Conservation (phyloP, 2,113 vertebrate genomes). For the Coptodon bakossiorum region DNA sequence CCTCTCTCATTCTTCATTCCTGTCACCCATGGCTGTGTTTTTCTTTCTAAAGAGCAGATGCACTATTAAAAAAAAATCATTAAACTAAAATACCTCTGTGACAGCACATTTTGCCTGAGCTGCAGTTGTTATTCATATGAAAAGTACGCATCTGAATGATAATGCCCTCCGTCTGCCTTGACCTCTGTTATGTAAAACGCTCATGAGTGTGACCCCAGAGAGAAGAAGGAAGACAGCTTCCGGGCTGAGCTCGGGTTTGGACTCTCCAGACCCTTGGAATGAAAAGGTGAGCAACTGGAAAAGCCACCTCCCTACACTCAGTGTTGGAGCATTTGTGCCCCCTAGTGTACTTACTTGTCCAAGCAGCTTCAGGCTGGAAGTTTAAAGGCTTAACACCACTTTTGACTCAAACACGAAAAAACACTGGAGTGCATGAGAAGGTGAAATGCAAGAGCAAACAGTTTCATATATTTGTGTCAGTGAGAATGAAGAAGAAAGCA, state of each 20-base stretch:
- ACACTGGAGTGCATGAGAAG: neutral
- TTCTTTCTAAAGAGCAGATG: slow-evolving; percentile 43
- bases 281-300: neutral
- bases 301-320: neutral
- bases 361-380: neutral
- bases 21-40: slow-evolving; percentile 26
- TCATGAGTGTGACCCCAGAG: neutral
- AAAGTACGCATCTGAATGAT: slow-evolving; percentile 22
- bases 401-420: neutral
- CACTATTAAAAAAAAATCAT: slow-evolving; percentile 38
- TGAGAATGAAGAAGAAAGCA: neutral
- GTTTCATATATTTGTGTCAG: neutral
- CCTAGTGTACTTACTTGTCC: slow-evolving; percentile 23
- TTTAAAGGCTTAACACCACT: neutral
- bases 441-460: neutral
- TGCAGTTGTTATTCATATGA: slow-evolving; percentile 25
- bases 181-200: neutral
- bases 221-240: neutral
- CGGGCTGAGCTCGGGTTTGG: neutral
- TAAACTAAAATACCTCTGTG: slow-evolving; percentile 46
- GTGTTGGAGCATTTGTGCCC: slow-evolving; percentile 43
- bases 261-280: neutral
- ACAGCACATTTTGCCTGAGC: slow-evolving; percentile 21
- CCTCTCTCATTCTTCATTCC: slow-evolving; percentile 30
- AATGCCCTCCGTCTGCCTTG: neutral